Conservation (phyloP, 2,888 invertebrate species). For the Chromoteleia sp. region DNA sequence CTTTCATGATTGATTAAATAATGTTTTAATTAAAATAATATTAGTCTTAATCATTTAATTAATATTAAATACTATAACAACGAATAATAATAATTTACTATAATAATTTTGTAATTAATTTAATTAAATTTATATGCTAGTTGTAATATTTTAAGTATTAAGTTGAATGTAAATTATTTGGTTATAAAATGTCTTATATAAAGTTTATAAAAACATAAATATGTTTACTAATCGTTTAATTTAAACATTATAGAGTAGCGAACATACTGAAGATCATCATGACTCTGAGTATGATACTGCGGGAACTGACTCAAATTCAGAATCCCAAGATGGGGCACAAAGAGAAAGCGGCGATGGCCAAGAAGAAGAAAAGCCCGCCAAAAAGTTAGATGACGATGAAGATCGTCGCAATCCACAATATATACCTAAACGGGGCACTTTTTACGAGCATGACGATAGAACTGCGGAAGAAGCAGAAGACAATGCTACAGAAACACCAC, state of each 20-base stretch:
- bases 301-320: slow-evolving; percentile 81
- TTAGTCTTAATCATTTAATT: no score
- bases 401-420: slow-evolving; percentile 98
- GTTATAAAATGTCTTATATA: no score
- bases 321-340: slow-evolving; percentile 81
- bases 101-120: no score
- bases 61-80: no score
- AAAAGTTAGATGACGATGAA: slow-evolving; percentile 95
- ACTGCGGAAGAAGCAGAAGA: slow-evolving; percentile 88
- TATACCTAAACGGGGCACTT: slow-evolving; percentile 97
- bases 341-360: slow-evolving; percentile 83
- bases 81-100: no score
- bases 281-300: slow-evolving; percentile 82
- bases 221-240: no score
- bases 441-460: slow-evolving; percentile 98
- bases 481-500: slow-evolving; percentile 75
- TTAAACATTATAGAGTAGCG: slow-evolving; percentile 78
- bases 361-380: slow-evolving; percentile 87
- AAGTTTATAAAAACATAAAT: no score
- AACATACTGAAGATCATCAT: slow-evolving; percentile 79
- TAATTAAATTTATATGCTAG: no score
- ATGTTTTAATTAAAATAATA: no score
- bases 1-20: no score
- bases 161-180: no score
- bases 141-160: no score